These are phyloP conservation scores for Dascyllus trimaculatus DNA, from an alignment of 2,113 vertebrate genomes.

Conservation along the genomic window DNA sequence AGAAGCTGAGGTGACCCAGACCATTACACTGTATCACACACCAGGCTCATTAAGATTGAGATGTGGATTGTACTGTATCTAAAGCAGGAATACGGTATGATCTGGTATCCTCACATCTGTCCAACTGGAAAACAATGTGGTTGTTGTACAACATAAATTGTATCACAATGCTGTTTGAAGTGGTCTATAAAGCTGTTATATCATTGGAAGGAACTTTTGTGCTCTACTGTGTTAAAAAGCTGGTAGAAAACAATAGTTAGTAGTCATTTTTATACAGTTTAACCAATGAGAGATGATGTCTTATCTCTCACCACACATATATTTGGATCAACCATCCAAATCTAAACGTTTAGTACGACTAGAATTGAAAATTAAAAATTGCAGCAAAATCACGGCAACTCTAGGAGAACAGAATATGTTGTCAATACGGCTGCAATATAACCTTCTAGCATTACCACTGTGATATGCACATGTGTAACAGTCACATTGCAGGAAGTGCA, in stretches of 20 bases:
- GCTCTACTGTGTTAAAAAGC: neutral
- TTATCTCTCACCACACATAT: too few relatives aligned
- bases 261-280: neutral
- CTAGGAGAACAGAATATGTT: too few relatives aligned
- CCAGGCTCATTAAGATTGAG: constrained; percentile 50
- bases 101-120: neutral
- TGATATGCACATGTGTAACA: too few relatives aligned
- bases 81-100: neutral
- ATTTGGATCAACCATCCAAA: neutral
- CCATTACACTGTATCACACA: constrained; percentile 50
- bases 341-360: neutral
- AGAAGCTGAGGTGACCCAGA: constrained; percentile 64
- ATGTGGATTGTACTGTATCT: constrained; percentile 24
- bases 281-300: neutral
- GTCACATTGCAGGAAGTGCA: too few relatives aligned
- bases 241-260: neutral
- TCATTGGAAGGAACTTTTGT: neutral
- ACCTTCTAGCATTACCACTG: too few relatives aligned
- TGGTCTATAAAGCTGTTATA: neutral
- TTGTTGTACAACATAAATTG: neutral
- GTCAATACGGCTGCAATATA: too few relatives aligned
- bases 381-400: too few relatives aligned
- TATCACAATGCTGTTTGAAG: neutral
- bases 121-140: constrained; percentile 2
- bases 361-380: too few relatives aligned